A percentile compares a stretch with the other conserved stretches of the same genome.
phyloP scores from a whole-genome alignment of 2,888 invertebrate species.

The Psococerastis gibbosa region DNA sequence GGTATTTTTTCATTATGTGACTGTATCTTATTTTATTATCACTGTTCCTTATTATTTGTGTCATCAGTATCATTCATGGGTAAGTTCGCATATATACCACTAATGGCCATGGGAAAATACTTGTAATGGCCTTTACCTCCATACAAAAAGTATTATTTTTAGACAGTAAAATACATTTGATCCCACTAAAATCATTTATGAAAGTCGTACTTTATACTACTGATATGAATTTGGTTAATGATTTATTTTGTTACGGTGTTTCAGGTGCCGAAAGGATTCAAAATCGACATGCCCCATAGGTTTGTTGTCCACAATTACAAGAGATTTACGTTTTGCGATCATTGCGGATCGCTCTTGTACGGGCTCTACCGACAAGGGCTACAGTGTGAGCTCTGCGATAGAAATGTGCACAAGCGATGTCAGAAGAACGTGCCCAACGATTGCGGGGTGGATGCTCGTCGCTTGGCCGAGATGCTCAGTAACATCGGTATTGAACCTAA shows the following conservation, averaged over 20 bases:
- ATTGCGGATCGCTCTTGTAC: conserved; percentile 94
- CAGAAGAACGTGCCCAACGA: conserved; percentile 99
- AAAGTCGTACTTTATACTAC: too few species aligned
- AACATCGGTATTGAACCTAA: conserved; percentile 82
- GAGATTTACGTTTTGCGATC: conserved; percentile 98
- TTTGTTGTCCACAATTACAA: conserved; percentile 93
- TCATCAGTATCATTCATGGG: too few species aligned
- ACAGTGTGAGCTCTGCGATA: conserved; percentile 89
- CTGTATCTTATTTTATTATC: too few species aligned
- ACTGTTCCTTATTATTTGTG: too few species aligned
- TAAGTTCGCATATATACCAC: too few species aligned
- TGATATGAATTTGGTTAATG: conserved; percentile 14
- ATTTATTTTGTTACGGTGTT: conserved; percentile 4
- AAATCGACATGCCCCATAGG: conserved; percentile 95
- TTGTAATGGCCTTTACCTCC: too few species aligned
- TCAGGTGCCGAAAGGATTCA: conserved; percentile 48
- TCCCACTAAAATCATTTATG: too few species aligned
- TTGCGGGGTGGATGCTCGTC: conserved; percentile 94
- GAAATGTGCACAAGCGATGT: conserved; percentile 98
- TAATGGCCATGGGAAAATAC: too few species aligned
- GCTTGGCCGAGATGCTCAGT: conserved; percentile 84
- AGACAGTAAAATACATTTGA: too few species aligned
- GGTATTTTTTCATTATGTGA: too few species aligned
- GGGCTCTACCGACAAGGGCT: conserved; percentile 91
- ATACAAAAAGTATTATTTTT: too few species aligned